A percentile compares a stretch with the other conserved stretches of the same genome.
Evolutionary conservation across 2,797 vertebrate species (phyloP).

Genomic region (Euthynnus affinis): DNA sequence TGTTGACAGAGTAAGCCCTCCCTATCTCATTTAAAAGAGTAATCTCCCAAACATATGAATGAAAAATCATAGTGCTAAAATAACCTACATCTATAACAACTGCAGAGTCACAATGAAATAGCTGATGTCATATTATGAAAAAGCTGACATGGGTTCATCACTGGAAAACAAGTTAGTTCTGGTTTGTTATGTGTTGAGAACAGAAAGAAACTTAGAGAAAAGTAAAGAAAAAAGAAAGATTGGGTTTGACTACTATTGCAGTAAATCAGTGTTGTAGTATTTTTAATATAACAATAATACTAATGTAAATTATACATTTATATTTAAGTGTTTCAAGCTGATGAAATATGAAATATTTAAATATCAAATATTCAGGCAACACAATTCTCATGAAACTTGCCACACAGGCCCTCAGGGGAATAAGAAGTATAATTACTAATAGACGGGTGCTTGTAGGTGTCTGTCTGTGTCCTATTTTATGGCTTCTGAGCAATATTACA

Average conservation of each 20-base stretch:
- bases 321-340: slow-evolving; percentile 9
- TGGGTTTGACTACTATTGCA: neutral
- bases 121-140: slow-evolving; percentile 41
- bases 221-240: neutral
- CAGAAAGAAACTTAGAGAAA: slow-evolving; percentile 7
- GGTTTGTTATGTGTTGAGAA: neutral
- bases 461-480: slow-evolving; percentile 20
- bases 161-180: slow-evolving; percentile 46
- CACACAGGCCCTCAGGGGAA: neutral
- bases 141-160: slow-evolving; percentile 12
- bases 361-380: slow-evolving; percentile 17
- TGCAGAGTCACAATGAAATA: neutral
- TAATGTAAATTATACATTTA: neutral
- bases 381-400: slow-evolving; percentile 15
- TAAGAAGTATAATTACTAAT: slow-evolving; percentile 19
- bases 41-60: neutral
- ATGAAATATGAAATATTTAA: too few species aligned
- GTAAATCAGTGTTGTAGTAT: neutral
- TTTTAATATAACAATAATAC: neutral
- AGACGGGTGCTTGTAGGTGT: slow-evolving; percentile 26
- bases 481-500: slow-evolving; percentile 24
- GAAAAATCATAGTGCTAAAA: neutral
- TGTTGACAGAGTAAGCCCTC: too few species aligned
- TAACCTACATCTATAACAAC: neutral
- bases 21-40: neutral